Conservation (phyloP, 2,113 vertebrate species). For the Pterophyllum scalare region DNA sequence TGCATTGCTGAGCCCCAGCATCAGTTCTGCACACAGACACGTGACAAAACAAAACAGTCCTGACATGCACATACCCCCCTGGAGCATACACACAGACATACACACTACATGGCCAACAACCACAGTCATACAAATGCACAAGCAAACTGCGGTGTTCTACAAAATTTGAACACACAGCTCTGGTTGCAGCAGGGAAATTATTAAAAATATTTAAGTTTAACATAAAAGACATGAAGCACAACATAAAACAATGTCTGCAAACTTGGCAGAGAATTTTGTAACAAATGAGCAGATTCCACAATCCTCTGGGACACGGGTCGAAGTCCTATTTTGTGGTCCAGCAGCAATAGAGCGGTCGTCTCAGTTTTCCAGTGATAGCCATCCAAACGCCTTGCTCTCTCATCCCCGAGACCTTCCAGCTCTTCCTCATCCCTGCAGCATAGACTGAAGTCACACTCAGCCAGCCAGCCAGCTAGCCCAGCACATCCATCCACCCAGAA, state of each 20-base stretch:
- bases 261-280: constrained; percentile 42
- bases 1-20: constrained; percentile 51
- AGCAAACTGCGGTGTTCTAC: constrained; percentile 49
- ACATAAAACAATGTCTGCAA: constrained; percentile 43
- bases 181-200: constrained; percentile 63
- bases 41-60: constrained; percentile 40
- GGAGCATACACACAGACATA: constrained; percentile 49
- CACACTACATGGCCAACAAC: constrained; percentile 44
- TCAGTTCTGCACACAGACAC: constrained; percentile 45
- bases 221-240: constrained; percentile 49
- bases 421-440: constrained; percentile 41
- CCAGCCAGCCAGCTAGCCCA: constrained; percentile 48
- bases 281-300: constrained; percentile 61
- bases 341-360: constrained; percentile 60
- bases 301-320: constrained; percentile 70
- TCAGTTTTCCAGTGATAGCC: constrained; percentile 20
- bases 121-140: constrained; percentile 58
- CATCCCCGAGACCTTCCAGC: background rate
- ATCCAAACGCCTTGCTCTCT: background rate
- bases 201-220: constrained; percentile 17
- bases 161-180: constrained; percentile 50
- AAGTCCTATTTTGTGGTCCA: constrained; percentile 65
- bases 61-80: constrained; percentile 66
- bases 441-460: constrained; percentile 50
- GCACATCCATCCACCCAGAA: constrained; percentile 49